phyloP scores from a whole-genome alignment of 2,888 invertebrate species.

The Ethmia dodecea region DNA sequence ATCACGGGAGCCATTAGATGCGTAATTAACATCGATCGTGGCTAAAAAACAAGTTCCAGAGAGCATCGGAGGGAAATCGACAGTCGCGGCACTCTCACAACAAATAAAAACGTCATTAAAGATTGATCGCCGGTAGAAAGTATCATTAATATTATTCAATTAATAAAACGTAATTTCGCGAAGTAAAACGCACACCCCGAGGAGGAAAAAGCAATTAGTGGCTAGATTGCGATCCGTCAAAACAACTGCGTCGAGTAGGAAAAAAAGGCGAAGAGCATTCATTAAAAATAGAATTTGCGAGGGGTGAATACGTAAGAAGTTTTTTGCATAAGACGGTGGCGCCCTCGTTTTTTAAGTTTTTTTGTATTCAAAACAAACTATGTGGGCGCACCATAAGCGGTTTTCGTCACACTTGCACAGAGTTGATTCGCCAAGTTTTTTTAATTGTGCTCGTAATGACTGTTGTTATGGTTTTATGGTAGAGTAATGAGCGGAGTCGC shows the following conservation, averaged over 20 bases:
- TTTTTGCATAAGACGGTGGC: slow-evolving; percentile 76
- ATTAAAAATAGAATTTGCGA: slow-evolving; percentile 70
- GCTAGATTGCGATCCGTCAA: slow-evolving; percentile 77
- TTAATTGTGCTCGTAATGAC: slow-evolving; percentile 71
- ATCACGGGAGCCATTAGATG: slow-evolving; percentile 76
- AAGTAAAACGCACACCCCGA: slow-evolving; percentile 67
- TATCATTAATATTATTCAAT: slow-evolving; percentile 78
- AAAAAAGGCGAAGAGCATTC: slow-evolving; percentile 70
- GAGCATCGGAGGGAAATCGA: slow-evolving; percentile 42
- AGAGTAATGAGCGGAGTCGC: slow-evolving; percentile 65
- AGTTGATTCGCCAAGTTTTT: slow-evolving; percentile 64
- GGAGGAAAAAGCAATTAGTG: slow-evolving; percentile 77
- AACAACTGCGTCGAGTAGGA: slow-evolving; percentile 70
- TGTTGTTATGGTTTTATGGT: slow-evolving; percentile 73
- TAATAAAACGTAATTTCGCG: slow-evolving; percentile 75
- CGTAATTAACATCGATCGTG: slow-evolving; percentile 71
- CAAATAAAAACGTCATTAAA: slow-evolving; percentile 75
- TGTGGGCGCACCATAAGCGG: slow-evolving; percentile 73
- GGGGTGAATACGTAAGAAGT: slow-evolving; percentile 76
- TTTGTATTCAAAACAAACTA: slow-evolving; percentile 66
- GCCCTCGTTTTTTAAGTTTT: slow-evolving; percentile 59
- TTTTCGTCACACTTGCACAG: slow-evolving; percentile 71
- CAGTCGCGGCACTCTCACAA: slow-evolving; percentile 57
- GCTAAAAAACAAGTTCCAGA: slow-evolving; percentile 49
- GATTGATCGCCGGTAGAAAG: slow-evolving; percentile 71